These are phyloP conservation scores for Oophaga pumilio DNA, from an alignment of 2,113 vertebrate species.

Conservation along the genomic window DNA sequence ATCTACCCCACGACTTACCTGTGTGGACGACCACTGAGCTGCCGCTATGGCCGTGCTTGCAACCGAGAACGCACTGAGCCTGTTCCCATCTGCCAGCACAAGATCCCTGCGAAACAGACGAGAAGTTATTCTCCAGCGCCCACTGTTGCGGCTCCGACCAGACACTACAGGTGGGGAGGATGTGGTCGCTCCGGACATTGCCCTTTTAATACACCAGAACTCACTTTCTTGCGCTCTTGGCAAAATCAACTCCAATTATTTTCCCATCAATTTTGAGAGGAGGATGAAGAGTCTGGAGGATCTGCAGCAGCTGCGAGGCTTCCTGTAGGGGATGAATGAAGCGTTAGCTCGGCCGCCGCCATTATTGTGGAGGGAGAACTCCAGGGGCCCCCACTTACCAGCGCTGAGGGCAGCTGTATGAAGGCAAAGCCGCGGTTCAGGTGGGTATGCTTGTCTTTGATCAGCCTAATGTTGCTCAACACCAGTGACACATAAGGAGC, in stretches of 20 bases:
- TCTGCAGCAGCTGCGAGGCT: conserved; percentile 94
- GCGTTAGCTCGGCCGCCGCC: background rate
- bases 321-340: conserved; percentile 75
- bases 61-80: conserved; percentile 95
- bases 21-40: conserved; percentile 97
- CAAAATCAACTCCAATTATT: conserved; percentile 97
- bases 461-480: conserved; percentile 94
- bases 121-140: too few relatives aligned
- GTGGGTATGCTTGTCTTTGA: conserved; percentile 98
- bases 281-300: conserved; percentile 93
- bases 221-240: conserved; percentile 98
- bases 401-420: conserved; percentile 93
- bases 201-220: conserved; percentile 60
- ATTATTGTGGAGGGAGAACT: too few relatives aligned
- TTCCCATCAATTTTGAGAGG: conserved; percentile 96
- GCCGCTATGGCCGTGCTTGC: conserved; percentile 98
- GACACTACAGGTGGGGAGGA: too few relatives aligned
- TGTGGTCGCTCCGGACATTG: too few relatives aligned
- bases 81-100: conserved; percentile 91
- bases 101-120: conserved; percentile 77
- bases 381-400: conserved; percentile 74
- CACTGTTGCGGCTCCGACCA: too few relatives aligned
- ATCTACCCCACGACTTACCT: conserved; percentile 71
- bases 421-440: conserved; percentile 97
- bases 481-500: conserved; percentile 95